Evolutionary conservation across 2,797 vertebrate genomes (phyloP).

Genomic region (Centroberyx gerrardi): DNA sequence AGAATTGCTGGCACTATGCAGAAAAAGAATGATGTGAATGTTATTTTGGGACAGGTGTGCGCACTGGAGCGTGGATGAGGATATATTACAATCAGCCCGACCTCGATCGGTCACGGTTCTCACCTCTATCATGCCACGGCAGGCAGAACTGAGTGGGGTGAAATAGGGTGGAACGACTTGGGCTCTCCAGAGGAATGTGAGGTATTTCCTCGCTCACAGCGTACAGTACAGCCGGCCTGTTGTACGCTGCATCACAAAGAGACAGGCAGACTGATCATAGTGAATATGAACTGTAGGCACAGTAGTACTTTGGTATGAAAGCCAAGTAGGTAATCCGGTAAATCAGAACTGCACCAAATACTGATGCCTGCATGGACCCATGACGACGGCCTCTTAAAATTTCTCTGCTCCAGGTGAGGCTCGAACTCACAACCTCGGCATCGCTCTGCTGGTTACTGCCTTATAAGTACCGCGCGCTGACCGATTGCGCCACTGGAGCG

Average conservation of each 20-base stretch:
- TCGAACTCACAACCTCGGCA: neutral
- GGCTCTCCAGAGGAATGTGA: constrained; percentile 50
- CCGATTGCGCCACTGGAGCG: neutral
- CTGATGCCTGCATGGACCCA: too few species aligned
- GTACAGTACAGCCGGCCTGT: neutral
- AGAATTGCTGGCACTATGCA: neutral
- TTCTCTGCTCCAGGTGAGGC: neutral
- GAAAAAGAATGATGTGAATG: neutral
- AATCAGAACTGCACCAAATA: neutral
- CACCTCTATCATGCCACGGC: constrained; percentile 6
- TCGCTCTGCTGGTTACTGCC: neutral
- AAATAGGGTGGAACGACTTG: constrained; percentile 39
- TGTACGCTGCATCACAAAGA: neutral
- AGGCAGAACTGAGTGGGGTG: constrained; percentile 23
- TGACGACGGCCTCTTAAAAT: neutral
- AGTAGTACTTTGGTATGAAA: neutral
- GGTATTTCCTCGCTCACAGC: constrained; percentile 60
- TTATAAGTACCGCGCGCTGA: neutral
- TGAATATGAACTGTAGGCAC: too few species aligned
- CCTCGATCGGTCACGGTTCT: neutral
- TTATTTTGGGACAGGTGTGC: neutral
- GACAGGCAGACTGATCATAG: too few species aligned
- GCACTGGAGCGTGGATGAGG: neutral
- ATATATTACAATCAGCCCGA: neutral
- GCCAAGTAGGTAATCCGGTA: neutral